These are phyloP conservation scores for Eledone cirrhosa DNA, from an alignment of 2,888 invertebrate genomes.

Conservation along the genomic window DNA sequence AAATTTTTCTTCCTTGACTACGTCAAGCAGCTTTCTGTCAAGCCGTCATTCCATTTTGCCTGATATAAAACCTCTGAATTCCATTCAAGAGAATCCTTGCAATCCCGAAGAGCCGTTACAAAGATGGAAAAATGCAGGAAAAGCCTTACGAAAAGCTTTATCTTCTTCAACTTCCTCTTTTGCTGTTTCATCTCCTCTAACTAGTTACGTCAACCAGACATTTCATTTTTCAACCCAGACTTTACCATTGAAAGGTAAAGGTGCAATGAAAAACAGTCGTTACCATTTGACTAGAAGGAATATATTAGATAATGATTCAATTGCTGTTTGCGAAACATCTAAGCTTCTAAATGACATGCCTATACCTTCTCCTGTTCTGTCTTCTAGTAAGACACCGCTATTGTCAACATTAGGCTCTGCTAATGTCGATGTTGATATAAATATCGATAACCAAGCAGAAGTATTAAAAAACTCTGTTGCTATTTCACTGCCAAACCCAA, in stretches of 20 bases:
- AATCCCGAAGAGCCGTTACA: neutral
- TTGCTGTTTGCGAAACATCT: conserved; percentile 7
- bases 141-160: conserved; percentile 15
- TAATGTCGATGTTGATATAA: neutral
- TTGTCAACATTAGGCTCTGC: neutral
- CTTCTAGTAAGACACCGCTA: neutral
- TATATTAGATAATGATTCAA: conserved; percentile 8
- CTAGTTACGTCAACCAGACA: neutral
- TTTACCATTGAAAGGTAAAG: neutral
- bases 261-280: neutral
- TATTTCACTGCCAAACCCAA: conserved; percentile 1
- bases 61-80: neutral
- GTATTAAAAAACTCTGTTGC: neutral
- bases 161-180: conserved; percentile 10
- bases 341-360: neutral
- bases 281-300: neutral
- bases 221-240: neutral
- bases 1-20: neutral
- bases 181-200: neutral
- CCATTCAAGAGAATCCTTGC: neutral
- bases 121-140: conserved; percentile 26
- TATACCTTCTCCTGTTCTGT: neutral
- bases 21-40: neutral
- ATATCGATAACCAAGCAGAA: neutral
- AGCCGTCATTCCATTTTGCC: neutral